Percentiles rank a stretch among this genome's conserved stretches.
Conservation (phyloP, 2,888 invertebrate species). For the Blera fallax region DNA sequence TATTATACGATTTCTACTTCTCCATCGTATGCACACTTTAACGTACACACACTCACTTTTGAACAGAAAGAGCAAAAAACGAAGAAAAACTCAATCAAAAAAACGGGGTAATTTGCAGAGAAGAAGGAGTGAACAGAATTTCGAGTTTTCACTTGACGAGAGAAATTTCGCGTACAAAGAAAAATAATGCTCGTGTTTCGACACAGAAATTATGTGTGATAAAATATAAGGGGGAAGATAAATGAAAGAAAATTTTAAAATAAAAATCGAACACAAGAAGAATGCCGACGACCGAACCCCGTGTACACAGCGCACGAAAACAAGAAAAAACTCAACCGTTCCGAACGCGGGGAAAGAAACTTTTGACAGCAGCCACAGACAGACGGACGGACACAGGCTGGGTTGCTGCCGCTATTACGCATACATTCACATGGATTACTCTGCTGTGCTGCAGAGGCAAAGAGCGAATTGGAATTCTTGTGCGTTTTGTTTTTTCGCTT, state of each 20-base stretch:
- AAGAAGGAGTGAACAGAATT: neutral
- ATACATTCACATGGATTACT: neutral
- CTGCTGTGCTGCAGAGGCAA: neutral
- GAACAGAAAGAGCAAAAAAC: neutral
- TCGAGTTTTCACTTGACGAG: constrained; percentile 1
- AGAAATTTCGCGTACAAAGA: constrained; percentile 9
- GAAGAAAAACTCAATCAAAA: constrained; percentile 2
- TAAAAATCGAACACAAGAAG: constrained; percentile 72
- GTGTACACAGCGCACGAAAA: constrained; percentile 70
- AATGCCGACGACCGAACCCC: constrained; percentile 73
- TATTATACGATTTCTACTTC: constrained; percentile 18
- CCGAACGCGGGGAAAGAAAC: constrained; percentile 71
- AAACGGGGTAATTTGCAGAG: constrained; percentile 42
- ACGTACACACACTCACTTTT: constrained; percentile 53
- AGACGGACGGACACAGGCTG: constrained; percentile 27
- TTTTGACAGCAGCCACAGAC: constrained; percentile 58
- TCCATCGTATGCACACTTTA: neutral
- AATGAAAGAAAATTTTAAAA: constrained; percentile 40
- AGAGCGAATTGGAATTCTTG: constrained; percentile 29
- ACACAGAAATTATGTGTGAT: neutral
- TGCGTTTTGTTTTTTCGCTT: constrained; percentile 18
- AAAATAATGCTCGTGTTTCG: neutral
- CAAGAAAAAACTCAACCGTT: constrained; percentile 67
- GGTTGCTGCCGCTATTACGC: constrained; percentile 12
- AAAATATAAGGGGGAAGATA: constrained; percentile 12